Percentiles rank a stretch among this genome's conserved stretches.
phyloP scores from a whole-genome alignment of 2,888 invertebrate genomes.

The Arenicola marina region DNA sequence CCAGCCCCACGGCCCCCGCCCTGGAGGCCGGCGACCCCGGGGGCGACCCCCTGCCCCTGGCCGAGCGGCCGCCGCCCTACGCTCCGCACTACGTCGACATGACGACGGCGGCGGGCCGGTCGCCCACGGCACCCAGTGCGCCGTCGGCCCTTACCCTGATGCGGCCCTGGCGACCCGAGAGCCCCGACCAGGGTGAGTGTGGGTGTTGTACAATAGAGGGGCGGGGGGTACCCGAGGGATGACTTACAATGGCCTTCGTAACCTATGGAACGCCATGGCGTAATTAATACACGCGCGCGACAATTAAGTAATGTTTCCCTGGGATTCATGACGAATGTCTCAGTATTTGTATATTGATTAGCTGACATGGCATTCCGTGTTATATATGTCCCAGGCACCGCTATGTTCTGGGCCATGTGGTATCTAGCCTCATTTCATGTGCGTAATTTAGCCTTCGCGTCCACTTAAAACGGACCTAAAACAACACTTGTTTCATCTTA shows the following conservation, averaged over 20 bases:
- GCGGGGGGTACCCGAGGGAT: neutral
- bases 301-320: no score
- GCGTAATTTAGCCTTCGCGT: no score
- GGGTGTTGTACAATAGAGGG: neutral
- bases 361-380: no score
- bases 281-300: no score
- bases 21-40: constrained; percentile 20
- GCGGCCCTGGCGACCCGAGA: constrained; percentile 9
- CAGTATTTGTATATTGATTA: no score
- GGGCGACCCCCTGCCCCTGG: neutral
- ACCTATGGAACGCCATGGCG: no score
- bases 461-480: no score
- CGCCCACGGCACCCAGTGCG: constrained; percentile 51
- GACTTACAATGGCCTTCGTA: neutral
- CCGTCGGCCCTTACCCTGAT: constrained; percentile 23
- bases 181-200: neutral
- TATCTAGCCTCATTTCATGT: no score
- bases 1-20: constrained; percentile 28
- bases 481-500: no score
- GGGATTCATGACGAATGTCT: no score
- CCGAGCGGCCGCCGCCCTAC: constrained; percentile 26
- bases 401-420: no score
- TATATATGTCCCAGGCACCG: no score
- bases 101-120: neutral
- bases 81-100: constrained; percentile 20